phyloP scores from a whole-genome alignment of 2,113 vertebrate species.

The Clinocottus analis region DNA sequence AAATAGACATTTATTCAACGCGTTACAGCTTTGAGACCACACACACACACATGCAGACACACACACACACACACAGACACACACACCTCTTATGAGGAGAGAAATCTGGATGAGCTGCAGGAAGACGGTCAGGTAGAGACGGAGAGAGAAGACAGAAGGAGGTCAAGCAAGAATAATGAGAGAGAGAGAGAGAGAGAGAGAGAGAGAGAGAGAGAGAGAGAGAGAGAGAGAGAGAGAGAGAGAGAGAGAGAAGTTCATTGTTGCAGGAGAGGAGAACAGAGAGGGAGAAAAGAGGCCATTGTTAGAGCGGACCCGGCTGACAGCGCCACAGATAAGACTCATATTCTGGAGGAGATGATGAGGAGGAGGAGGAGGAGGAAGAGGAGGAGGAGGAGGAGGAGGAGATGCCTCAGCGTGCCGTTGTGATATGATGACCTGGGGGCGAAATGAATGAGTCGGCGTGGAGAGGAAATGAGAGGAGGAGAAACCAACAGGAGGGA shows the following conservation, averaged over 20 bases:
- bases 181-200: neutral
- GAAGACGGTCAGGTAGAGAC: neutral
- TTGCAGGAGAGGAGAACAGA: slow-evolving; percentile 25
- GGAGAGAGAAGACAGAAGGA: neutral
- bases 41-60: too few relatives aligned
- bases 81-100: too few relatives aligned
- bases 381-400: slow-evolving; percentile 24
- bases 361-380: slow-evolving; percentile 23
- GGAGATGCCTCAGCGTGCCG: neutral
- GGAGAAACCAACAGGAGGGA: neutral
- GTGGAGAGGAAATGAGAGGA: neutral
- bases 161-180: neutral
- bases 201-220: slow-evolving; percentile 2
- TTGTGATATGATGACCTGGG: neutral
- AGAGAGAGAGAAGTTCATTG: slow-evolving; percentile 55
- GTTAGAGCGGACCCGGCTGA: slow-evolving; percentile 37
- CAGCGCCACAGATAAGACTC: slow-evolving; percentile 63
- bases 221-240: neutral
- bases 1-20: too few relatives aligned
- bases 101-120: too few relatives aligned
- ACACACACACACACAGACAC: too few relatives aligned
- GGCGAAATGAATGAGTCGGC: slow-evolving; percentile 3
- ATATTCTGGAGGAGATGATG: slow-evolving; percentile 45
- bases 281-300: slow-evolving; percentile 60
- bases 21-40: too few relatives aligned